Base-by-base conservation (phyloP, 1,140 invertebrate species). In the Lepidostoma basale region DNA sequence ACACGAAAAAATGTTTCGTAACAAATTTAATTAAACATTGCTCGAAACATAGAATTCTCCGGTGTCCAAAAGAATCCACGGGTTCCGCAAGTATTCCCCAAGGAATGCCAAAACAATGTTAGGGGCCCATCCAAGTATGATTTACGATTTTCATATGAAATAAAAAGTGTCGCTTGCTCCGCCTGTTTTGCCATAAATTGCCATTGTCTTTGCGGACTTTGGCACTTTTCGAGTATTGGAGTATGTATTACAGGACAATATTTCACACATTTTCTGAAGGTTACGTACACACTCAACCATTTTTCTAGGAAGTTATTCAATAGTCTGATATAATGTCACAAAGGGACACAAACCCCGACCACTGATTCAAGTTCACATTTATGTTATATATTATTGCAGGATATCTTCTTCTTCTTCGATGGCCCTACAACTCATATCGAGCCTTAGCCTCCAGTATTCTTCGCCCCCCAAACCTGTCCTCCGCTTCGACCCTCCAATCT, bases 111-210 rank as follows among this genome's bases (percentile, higher is more conserved):
- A 54, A 70, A 70, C 56, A 45, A 62, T 66, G 63, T 70, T 70
- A 66, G 26, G 22, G 60, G n/a, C 36, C 64, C 52, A 64, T 67
- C 60, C 52, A 71, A 62, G 30, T 33, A 65, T 71, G 69, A 71
- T 71, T 71, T 71, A 71, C 60, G 65, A 54, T 20, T 12, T 64
- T 52, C 49, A 63, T 68, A 71, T 68, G 56, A 64, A 71, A 71
- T 68, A 71, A 71, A 71, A 64, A 67, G 69, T 67, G 65, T 47
- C 26, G 42, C 62, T 68, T n/a, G 47, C 52, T 64, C 62, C 42
- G 62, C 64, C 47, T 44, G 60, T 42, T 64, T 64, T 25, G 65
- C 59, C 69, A 68, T 68, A 71, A 71, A 71, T 71, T 65, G 65
- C 60, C 54, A 68, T 68, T 68, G 69, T 71, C 69, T 68, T 60